A percentile compares a stretch with the other conserved stretches of the same genome.
phyloP scores from a whole-genome alignment of 92 coral and sea anemone species.

The Porites cylindrica region DNA sequence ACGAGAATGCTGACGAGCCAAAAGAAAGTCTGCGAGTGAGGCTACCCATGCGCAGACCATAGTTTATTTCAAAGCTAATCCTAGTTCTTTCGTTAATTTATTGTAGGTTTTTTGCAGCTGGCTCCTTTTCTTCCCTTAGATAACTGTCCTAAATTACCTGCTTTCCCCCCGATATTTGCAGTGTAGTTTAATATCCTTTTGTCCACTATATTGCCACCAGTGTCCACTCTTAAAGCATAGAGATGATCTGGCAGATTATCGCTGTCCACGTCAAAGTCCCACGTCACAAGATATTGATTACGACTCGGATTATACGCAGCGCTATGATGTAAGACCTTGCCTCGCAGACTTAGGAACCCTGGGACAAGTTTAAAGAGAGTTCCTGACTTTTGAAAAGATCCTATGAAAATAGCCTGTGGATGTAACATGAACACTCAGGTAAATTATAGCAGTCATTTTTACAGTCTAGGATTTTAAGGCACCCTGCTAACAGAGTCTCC shows the following conservation, averaged over 20 bases:
- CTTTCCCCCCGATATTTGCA: conserved; percentile 42
- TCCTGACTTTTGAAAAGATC: conserved; percentile 73
- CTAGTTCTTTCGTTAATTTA: too few species aligned
- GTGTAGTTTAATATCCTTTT: conserved; percentile 74
- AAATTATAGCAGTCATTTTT: too few species aligned
- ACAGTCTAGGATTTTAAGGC: too few species aligned
- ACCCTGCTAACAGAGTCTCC: too few species aligned
- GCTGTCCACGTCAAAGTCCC: conserved; percentile 84
- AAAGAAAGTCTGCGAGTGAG: too few species aligned
- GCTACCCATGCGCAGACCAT: too few species aligned
- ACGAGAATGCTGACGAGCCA: too few species aligned
- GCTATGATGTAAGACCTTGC: conserved; percentile 86
- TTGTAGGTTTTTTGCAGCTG: too few species aligned
- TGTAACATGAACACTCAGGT: background rate
- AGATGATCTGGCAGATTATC: conserved; percentile 83
- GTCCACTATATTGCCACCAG: conserved; percentile 71
- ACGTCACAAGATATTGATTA: conserved; percentile 88
- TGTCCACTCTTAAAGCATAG: conserved; percentile 77
- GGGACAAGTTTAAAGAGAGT: conserved; percentile 72
- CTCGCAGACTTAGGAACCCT: conserved; percentile 40
- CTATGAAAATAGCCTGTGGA: conserved; percentile 72
- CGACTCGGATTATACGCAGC: conserved; percentile 81
- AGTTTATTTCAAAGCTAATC: too few species aligned
- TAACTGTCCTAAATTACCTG: conserved; percentile 14
- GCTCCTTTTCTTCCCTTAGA: too few species aligned